Evolutionary conservation across 2,888 invertebrate genomes (phyloP).

Genomic region (Sesia apiformis): DNA sequence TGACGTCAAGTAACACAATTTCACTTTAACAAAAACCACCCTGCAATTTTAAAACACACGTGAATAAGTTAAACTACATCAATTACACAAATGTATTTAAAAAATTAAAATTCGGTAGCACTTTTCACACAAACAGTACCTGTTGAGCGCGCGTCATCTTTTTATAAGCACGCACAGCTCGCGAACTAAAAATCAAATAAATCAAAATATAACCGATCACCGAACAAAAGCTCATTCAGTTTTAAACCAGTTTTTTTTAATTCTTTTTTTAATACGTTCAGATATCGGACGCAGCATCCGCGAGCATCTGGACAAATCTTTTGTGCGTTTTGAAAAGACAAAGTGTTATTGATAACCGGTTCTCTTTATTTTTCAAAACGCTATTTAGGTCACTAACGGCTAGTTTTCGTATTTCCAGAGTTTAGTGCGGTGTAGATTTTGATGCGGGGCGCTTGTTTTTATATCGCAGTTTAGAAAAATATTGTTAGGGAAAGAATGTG

Average conservation of each 20-base stretch:
- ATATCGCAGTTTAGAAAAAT: too few relatives aligned
- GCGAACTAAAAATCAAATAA: conserved; percentile 70
- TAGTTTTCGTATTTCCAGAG: conserved; percentile 31
- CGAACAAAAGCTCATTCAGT: conserved; percentile 61
- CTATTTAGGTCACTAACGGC: conserved; percentile 66
- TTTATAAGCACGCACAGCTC: conserved; percentile 52
- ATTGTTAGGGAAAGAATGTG: too few relatives aligned
- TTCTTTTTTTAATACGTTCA: conserved; percentile 28
- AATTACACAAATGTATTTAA: background rate
- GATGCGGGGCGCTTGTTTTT: background rate
- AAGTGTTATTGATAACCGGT: conserved; percentile 56
- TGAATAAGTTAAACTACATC: background rate
- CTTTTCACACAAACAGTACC: conserved; percentile 45
- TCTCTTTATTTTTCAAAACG: conserved; percentile 25
- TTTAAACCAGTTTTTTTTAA: conserved; percentile 55
- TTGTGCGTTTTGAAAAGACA: conserved; percentile 57
- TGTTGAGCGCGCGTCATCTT: conserved; percentile 61
- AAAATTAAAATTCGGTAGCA: conserved; percentile 6
- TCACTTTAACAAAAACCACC: background rate
- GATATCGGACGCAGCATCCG: conserved; percentile 61
- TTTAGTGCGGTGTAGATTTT: conserved; percentile 15
- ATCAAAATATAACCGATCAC: conserved; percentile 70
- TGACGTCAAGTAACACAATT: background rate
- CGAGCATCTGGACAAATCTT: conserved; percentile 55
- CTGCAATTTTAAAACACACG: background rate